These are phyloP conservation scores for Acanthosepion lycidas DNA, from an alignment of 2,888 invertebrate species.

Conservation along the genomic window DNA sequence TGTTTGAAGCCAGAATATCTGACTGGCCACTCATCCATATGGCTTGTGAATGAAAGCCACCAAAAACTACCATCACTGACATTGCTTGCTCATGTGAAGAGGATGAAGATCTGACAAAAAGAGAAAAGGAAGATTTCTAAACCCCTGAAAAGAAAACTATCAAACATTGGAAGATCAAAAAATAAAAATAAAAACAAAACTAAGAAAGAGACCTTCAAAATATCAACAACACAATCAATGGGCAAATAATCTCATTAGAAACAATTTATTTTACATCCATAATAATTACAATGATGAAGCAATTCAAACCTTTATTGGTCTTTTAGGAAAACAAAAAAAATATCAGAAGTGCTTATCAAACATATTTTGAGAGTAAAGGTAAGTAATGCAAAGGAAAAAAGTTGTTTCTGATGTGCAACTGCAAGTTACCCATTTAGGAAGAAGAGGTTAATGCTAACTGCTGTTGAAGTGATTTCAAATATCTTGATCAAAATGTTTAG, in stretches of 20 bases:
- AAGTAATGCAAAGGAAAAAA: neutral
- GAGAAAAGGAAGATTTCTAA: constrained; percentile 18
- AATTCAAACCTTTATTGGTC: neutral
- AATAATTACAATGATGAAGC: neutral
- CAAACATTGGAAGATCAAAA: neutral
- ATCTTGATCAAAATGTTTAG: neutral
- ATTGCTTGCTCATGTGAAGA: constrained; percentile 16
- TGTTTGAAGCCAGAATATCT: constrained; percentile 33
- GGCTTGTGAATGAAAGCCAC: constrained; percentile 33
- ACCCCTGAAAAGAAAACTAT: neutral
- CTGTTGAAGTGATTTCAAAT: neutral
- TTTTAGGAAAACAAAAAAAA: neutral
- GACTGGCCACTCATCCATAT: constrained; percentile 33
- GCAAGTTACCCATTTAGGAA: too few relatives aligned
- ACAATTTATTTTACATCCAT: neutral
- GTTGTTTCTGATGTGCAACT: neutral
- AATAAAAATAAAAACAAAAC: neutral
- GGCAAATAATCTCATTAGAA: neutral
- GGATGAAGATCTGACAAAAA: constrained; percentile 33
- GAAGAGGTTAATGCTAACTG: neutral
- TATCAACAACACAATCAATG: neutral
- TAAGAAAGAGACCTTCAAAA: neutral
- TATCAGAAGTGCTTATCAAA: neutral
- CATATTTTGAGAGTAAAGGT: neutral
- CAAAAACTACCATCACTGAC: constrained; percentile 33